phyloP scores from a whole-genome alignment of 2,888 invertebrate genomes.

The Lepidochitona cinerea region DNA sequence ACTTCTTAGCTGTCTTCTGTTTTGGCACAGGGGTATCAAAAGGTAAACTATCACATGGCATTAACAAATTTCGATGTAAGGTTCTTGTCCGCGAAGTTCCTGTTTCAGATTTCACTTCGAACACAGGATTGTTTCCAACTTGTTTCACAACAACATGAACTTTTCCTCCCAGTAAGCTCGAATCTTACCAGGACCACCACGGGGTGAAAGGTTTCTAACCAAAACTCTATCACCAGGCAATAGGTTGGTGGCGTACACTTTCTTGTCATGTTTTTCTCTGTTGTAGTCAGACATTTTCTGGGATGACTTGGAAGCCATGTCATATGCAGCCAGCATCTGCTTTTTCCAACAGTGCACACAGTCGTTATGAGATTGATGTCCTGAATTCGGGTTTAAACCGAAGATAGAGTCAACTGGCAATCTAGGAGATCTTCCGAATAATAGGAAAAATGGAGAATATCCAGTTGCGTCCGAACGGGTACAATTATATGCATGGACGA shows the following conservation, averaged over 20 bases:
- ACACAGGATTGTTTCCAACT: slow-evolving; percentile 18
- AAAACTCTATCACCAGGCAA: slow-evolving; percentile 16
- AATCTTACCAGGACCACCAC: slow-evolving; percentile 9
- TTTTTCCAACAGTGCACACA: not conserved
- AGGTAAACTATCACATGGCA: slow-evolving; percentile 8
- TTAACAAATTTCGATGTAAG: slow-evolving; percentile 12
- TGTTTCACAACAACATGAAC: slow-evolving; percentile 8
- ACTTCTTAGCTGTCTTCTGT: no score
- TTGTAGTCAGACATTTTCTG: not conserved
- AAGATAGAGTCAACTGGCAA: not conserved
- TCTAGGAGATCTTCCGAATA: slow-evolving; percentile 1
- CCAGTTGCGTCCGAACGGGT: not conserved
- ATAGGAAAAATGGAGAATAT: not conserved
- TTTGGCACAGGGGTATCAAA: not conserved
- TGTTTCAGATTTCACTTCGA: slow-evolving; percentile 1
- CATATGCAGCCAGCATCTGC: not conserved
- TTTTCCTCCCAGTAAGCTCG: slow-evolving; percentile 14
- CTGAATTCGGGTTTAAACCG: not conserved
- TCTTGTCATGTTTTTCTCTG: slow-evolving; percentile 9
- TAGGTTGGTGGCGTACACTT: not conserved
- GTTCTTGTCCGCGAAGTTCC: not conserved
- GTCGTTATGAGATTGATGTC: not conserved
- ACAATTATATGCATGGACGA: not conserved
- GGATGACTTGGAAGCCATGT: not conserved
- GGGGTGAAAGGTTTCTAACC: not conserved